Base-by-base conservation (phyloP, 2,797 vertebrate species). In the Loris lydekkerianus region DNA sequence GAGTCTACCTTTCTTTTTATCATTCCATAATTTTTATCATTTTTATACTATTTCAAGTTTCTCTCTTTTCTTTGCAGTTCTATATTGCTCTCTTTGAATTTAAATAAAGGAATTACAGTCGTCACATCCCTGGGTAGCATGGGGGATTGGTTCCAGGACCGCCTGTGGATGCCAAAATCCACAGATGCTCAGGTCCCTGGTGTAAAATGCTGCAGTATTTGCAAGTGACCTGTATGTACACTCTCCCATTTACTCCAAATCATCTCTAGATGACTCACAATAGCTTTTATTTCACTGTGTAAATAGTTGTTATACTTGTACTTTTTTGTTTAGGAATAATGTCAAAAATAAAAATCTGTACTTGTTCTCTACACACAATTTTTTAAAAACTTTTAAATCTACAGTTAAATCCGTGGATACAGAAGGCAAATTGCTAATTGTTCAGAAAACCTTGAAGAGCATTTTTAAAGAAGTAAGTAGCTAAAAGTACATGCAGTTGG, bases 381-480 rank as follows among this genome's bases (percentile, higher is more conserved):
- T 77, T 56, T 56, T 77, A 1, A 49, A 77, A 53, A 77, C 15
- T 13, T 18, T n/a, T 77, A 18, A 5, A 56, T 14, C 49, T 77
- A 77, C 18, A 3, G 6, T 10, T 31, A 21, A 72, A 43, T 18
- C 46, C 29, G 53, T 11, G 3, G 18, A 77, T 56, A 56, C 11
- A 3, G 46, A 77, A 31, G 53, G 49, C 49, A 21, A 77, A 56
- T n/a, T 56, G 20, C 29, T 65, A 3, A 80, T 34, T 83, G 15
- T 86, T 95, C 37, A 67, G 40, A 80, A 69, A 49, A 46, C 60
- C 63, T 37, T 53, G 15, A 92, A 94, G 34, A 93, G 37, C 11
- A 23, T 76, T 95, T 89, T 95, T 82, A 80, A 93, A 97, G 70
- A 94, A 49, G 6, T 21, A 86, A 67, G 40, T 40, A 20, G 17